These are phyloP conservation scores for Lasius fuliginosus DNA, from an alignment of 2,888 invertebrate species.

Conservation along the genomic window DNA sequence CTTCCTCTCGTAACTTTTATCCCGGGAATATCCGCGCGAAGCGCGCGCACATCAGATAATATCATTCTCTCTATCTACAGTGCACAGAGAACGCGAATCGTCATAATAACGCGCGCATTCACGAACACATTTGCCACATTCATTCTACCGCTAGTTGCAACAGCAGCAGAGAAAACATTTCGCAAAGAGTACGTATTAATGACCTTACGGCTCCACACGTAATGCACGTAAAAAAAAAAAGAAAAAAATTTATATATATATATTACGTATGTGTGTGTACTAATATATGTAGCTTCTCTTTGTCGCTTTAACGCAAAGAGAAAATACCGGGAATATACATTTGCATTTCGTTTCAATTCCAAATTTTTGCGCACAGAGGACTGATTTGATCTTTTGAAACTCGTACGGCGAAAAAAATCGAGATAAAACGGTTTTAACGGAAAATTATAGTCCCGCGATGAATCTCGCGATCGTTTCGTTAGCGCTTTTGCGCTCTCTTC, in stretches of 20 bases:
- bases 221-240: neutral
- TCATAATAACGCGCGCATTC: conserved; percentile 34
- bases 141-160: neutral
- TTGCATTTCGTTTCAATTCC: neutral
- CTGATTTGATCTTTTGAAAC: conserved; percentile 9
- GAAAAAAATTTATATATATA: neutral
- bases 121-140: neutral
- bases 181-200: conserved; percentile 31
- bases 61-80: conserved; percentile 20
- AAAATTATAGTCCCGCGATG: conserved; percentile 13
- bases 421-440: neutral
- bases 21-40: conserved; percentile 34
- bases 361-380: neutral
- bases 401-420: too few species aligned
- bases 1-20: conserved; percentile 22
- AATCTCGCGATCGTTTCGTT: conserved; percentile 8
- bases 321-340: neutral
- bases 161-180: conserved; percentile 13
- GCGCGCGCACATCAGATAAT: conserved; percentile 27
- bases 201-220: neutral
- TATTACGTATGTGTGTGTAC: neutral
- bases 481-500: neutral
- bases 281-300: neutral
- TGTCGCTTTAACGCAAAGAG: neutral
- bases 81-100: conserved; percentile 23